These are phyloP conservation scores for Hesperia comma DNA, from an alignment of 2,888 invertebrate genomes.

Conservation along the genomic window DNA sequence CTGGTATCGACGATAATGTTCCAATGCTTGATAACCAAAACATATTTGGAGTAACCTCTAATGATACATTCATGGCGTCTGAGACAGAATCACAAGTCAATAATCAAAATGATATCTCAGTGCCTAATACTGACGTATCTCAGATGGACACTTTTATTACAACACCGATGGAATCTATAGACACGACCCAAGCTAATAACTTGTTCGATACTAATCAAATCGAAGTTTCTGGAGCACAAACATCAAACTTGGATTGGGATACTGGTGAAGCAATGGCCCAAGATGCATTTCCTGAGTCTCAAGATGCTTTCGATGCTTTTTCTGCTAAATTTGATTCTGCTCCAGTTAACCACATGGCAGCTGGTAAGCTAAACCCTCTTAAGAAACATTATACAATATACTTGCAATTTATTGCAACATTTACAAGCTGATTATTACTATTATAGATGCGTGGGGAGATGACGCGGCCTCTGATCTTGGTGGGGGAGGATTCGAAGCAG, in stretches of 20 bases:
- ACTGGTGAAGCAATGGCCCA: conserved; percentile 60
- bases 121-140: conserved; percentile 40
- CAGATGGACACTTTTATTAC: conserved; percentile 51
- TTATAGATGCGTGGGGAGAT: conserved; percentile 70
- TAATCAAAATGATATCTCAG: conserved; percentile 42
- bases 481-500: conserved; percentile 87
- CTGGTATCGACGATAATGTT: conserved; percentile 44
- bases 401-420: not conserved
- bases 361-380: conserved; percentile 48
- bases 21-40: conserved; percentile 49
- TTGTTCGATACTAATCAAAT: conserved; percentile 42
- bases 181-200: conserved; percentile 38
- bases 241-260: conserved; percentile 59
- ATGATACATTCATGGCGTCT: conserved; percentile 50
- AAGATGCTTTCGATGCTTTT: conserved; percentile 91
- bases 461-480: conserved; percentile 55
- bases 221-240: conserved; percentile 45
- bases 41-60: conserved; percentile 54
- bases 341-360: conserved; percentile 64
- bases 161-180: conserved; percentile 44
- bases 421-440: conserved; percentile 1
- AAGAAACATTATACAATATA: not conserved
- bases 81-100: conserved; percentile 46
- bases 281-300: conserved; percentile 58
- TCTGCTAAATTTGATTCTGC: conserved; percentile 94